phyloP scores from a whole-genome alignment of 2,113 vertebrate genomes.

The Zosterops japonicus region DNA sequence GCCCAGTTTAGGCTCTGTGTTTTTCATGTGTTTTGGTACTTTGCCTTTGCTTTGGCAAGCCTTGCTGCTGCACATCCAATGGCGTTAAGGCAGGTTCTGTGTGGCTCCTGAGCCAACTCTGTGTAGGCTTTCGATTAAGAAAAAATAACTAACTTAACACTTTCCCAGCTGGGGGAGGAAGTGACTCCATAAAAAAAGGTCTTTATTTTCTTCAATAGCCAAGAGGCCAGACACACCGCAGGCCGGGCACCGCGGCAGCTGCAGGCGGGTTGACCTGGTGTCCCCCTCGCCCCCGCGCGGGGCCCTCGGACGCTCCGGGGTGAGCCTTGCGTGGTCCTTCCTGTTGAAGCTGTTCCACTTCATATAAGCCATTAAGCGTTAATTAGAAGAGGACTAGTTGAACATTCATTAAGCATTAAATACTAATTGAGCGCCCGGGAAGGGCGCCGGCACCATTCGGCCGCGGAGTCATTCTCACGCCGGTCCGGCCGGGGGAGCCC shows the following conservation, averaged over 20 bases:
- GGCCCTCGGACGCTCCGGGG: background rate
- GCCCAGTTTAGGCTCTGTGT: background rate
- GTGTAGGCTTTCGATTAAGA: background rate
- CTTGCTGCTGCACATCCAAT: background rate
- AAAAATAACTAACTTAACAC: background rate
- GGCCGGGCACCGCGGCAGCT: background rate
- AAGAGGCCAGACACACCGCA: background rate
- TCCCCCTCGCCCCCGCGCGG: background rate
- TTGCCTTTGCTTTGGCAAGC: background rate
- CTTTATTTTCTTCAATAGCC: background rate
- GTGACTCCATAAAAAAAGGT: background rate
- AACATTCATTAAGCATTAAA: constrained; percentile 36
- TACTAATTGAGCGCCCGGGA: constrained; percentile 55
- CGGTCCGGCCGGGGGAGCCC: background rate
- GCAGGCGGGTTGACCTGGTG: background rate
- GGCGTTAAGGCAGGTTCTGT: background rate
- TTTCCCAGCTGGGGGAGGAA: background rate
- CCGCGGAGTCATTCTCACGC: constrained; percentile 28
- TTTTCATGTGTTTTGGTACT: background rate
- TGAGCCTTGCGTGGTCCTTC: background rate
- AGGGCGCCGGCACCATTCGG: background rate
- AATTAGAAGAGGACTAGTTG: constrained; percentile 55
- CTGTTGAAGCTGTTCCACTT: constrained; percentile 48
- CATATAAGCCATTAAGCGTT: constrained; percentile 36
- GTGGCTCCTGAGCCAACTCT: background rate